Evolutionary conservation across 1,140 invertebrate species (phyloP), one percentile per base, ranked within the genome.

Genomic region (Pachyrhynchus sulphureomaculatus): DNA sequence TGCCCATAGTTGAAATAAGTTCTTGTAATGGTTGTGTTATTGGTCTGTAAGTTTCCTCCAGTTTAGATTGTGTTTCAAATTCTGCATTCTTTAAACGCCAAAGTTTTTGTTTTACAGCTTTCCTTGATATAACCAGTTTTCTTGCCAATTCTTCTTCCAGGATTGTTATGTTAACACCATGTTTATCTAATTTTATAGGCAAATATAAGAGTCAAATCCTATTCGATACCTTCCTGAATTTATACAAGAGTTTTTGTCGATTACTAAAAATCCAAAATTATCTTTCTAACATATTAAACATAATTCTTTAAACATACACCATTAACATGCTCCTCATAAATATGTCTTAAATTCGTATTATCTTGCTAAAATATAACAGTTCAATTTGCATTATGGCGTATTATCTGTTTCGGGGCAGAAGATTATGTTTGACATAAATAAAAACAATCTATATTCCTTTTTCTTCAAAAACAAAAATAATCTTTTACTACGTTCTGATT

Each of bases 311-410:
- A n/a, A 64, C 72, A 76, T 6, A 74, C 72, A 9, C 64, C 63
- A 47, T 67, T 68, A 17, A 76, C 68, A 68, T 77, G 73, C 42
- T 77, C 73, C 20, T 66, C 55, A 56, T 72, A 76, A 47, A 76
- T 68, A 66, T 78, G 76, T 64, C 68, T 70, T 32, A 76, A 67
- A 71, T 77, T 77, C 18, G 66, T 65, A 44, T 70, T 69, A 71
- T 77, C 74, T 69, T 77, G 74, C 65, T 68, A 68, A 68, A 77
- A 78, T 24, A 77, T 29, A 12, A 76, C 58, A 9, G 76, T 36
- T 33, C 76, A 64, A 68, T 77, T 77, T 9, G 67, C 61, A 72
- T 76, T 78, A 53, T 78, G 75, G 9, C 72, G 55, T 21, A 77
- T 62, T 20, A 77, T 60, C 56, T 77, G 73, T 68, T 78, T 78